Base-by-base conservation (phyloP, 2,797 vertebrate genomes). In the Siniperca scherzeri region DNA sequence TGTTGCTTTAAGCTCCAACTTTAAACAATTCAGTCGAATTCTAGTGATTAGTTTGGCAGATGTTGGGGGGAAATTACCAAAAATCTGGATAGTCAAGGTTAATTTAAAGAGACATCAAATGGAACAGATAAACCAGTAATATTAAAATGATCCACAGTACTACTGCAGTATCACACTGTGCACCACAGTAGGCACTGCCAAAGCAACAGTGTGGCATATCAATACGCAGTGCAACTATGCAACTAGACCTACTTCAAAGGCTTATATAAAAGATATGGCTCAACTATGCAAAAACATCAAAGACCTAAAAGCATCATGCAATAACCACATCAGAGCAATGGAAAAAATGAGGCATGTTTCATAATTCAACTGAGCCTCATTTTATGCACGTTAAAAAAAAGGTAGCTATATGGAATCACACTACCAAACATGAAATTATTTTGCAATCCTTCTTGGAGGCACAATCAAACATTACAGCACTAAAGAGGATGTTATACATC, bases 261-360 rank as follows among this genome's bases (percentile, higher is more conserved):
- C 85, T 85, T n/a, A 59, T 69, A 80, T 79, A 89, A 91, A 93
- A 91, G 89, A 88, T 83, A 93, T 85, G 87, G 89, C 78, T 83
- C 81, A 48, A 93, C 85, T 89, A 91, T 89, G 88, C 79, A 80
- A 84, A 78, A 88, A 93, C 92, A 92, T 95, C 93, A 94, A 94
- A 94, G 92, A 83, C 55, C 71, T 57, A 57, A 77, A 88, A 79
- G 77, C 85, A 92, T 89, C 87, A 85, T 84, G 91, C 91, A 92
- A 92, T 92, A 91, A 87, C 78, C 75, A 89, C 88, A 92, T 93
- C 88, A 91, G 86, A 94, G 90, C 75, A 74, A 56, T 50, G 53
- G 52, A 12, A n/a, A 78, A 71, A 74, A 79, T 25, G 27, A 68
- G 56, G 30, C 38, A 44, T 66, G 72, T 87, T 93, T 81, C 67